A percentile compares a stretch with the other conserved stretches of the same genome.
Conservation (phyloP, 1,140 invertebrate genomes). For the Zaprionus ornatus region DNA sequence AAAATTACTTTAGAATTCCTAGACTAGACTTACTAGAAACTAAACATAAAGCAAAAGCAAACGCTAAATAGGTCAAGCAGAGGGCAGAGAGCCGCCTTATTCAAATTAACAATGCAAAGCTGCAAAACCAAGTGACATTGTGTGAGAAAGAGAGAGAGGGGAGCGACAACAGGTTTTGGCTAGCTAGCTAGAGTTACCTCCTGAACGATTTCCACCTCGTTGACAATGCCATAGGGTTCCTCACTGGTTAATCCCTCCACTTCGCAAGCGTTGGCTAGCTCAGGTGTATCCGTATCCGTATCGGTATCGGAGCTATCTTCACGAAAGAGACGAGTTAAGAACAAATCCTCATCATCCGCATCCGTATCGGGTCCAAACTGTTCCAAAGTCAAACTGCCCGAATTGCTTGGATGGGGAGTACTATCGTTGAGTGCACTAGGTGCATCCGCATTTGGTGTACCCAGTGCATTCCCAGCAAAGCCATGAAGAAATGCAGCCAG, state of each 20-base stretch:
- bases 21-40: slow-evolving; percentile 1
- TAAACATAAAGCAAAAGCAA: slow-evolving; percentile 1
- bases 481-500: slow-evolving; percentile 63
- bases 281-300: slow-evolving; percentile 23
- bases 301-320: slow-evolving; percentile 50
- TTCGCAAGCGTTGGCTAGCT: slow-evolving; percentile 60
- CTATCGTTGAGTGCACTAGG: slow-evolving; percentile 71
- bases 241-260: slow-evolving; percentile 65
- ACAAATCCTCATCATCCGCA: slow-evolving; percentile 36
- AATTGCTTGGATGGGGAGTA: slow-evolving; percentile 67
- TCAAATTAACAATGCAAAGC: slow-evolving; percentile 62
- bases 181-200: slow-evolving; percentile 55
- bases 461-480: slow-evolving; percentile 45
- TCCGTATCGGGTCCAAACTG: slow-evolving; percentile 44
- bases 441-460: neutral
- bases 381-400: slow-evolving; percentile 52
- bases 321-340: slow-evolving; percentile 39
- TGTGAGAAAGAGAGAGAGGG: neutral
- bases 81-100: slow-evolving; percentile 25
- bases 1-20: neutral
- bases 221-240: slow-evolving; percentile 55
- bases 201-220: slow-evolving; percentile 67
- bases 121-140: slow-evolving; percentile 26
- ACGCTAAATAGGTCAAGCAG: slow-evolving; percentile 44
- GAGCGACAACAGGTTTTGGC: neutral